phyloP scores from a whole-genome alignment of 2,797 vertebrate species.

The Cichlasoma orientale region DNA sequence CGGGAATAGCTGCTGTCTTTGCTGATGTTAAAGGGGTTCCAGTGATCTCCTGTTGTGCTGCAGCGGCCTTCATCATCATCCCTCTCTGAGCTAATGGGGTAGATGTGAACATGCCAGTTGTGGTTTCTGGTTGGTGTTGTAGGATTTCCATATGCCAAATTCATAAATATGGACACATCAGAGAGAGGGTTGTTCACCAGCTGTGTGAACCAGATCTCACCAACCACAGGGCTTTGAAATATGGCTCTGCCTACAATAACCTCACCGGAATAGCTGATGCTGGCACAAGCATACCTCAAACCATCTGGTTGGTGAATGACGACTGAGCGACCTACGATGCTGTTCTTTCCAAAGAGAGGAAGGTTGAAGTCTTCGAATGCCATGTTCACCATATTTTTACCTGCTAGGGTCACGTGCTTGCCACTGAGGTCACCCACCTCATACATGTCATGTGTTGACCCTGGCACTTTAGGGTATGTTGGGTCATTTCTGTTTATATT shows the following conservation, averaged over 20 bases:
- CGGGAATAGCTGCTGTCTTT: conserved; percentile 65
- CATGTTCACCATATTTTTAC: not conserved
- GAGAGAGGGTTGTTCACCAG: conserved; percentile 72
- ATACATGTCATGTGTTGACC: conserved; percentile 80
- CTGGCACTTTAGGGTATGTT: conserved; percentile 67
- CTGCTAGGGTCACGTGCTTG: conserved; percentile 75
- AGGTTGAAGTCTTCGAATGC: conserved; percentile 79
- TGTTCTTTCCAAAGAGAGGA: conserved; percentile 84
- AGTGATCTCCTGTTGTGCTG: conserved; percentile 76
- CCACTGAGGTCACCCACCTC: conserved; percentile 82
- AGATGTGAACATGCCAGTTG: conserved; percentile 82
- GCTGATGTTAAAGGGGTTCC: conserved; percentile 78
- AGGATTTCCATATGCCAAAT: conserved; percentile 73
- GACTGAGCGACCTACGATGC: conserved; percentile 84
- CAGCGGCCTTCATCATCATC: conserved; percentile 72
- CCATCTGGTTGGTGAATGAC: conserved; percentile 73
- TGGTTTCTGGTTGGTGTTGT: conserved; percentile 71
- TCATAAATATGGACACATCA: conserved; percentile 81
- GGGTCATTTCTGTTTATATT: conserved; percentile 36
- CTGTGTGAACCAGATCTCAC: conserved; percentile 80
- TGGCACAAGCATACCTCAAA: conserved; percentile 72
- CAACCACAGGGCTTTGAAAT: conserved; percentile 77
- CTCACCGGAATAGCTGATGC: conserved; percentile 78
- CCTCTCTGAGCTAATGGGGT: conserved; percentile 79
- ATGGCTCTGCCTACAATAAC: conserved; percentile 69